Evolutionary conservation across 2,113 vertebrate species (phyloP), one percentile per base, ranked within the genome.

Genomic region (Tachycineta bicolor): DNA sequence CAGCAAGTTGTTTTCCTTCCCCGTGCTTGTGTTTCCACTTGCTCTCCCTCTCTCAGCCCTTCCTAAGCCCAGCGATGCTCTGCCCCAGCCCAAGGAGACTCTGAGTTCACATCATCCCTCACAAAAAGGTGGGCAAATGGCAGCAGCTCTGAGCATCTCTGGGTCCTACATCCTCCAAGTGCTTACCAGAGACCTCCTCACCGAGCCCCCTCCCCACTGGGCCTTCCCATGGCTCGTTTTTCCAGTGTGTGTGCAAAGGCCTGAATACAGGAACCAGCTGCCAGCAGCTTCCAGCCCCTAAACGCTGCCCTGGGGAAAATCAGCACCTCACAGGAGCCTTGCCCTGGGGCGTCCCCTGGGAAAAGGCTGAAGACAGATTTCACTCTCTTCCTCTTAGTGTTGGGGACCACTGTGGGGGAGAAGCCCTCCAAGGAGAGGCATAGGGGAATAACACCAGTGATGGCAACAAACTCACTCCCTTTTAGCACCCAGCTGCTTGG

Each of bases 261-360:
- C 80, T 76, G 58, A 47, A 84, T n/a, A 74, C 7, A 84, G 2
- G 15, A 94, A 82, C 77, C 91, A 93, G 68, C 89, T 93, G 90
- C 55, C 3, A 25, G 71, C 23, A 10, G 67, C 63, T 73, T 65
- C 75, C 90, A 76, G 47, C 39, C 53, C 79, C 63, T 7, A 34
- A 11, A 56, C 18, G 9, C 55, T 81, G 53, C 12, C 43, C 62
- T 18, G 6, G 39, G 67, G 53, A 63, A 76, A 77, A 81, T 5
- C 39, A 53, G 67, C 16, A 7, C 65, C 83, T 64, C 5, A 14
- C 19, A 14, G 12, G 34, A 64, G 49, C 64, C 58, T 28, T 2
- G 1, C 20, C 53, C 17, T 4, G 5, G 68, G 33, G 20, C 24
- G 68, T 58, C 46, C 77, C 49, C 16, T 39, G 52, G 65, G 43